A percentile compares a stretch with the other conserved stretches of the same genome.
phyloP scores from a whole-genome alignment of 2,888 invertebrate species.

The Mayetiola destructor region DNA sequence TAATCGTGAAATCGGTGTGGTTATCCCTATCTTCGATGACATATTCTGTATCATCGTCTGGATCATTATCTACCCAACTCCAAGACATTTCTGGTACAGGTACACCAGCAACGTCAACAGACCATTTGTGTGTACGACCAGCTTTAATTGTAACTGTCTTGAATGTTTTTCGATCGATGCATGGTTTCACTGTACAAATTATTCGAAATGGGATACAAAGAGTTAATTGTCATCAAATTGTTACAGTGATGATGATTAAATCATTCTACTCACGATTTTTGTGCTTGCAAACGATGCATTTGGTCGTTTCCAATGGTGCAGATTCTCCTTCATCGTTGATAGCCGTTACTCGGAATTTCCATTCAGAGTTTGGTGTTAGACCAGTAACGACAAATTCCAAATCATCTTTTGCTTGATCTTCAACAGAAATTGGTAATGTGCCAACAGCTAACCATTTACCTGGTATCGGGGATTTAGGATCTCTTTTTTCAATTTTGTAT shows the following conservation, averaged over 20 bases:
- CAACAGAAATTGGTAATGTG: slow-evolving; percentile 60
- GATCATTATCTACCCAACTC: slow-evolving; percentile 75
- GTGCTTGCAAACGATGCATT: slow-evolving; percentile 87
- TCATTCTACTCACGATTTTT: slow-evolving; percentile 63
- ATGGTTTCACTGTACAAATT: slow-evolving; percentile 73
- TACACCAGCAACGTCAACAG: slow-evolving; percentile 87
- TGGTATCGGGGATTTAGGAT: slow-evolving; percentile 90
- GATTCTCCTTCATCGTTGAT: slow-evolving; percentile 82
- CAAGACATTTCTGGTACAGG: slow-evolving; percentile 81
- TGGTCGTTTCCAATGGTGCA: slow-evolving; percentile 77
- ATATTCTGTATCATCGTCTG: slow-evolving; percentile 65
- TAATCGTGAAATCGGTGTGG: slow-evolving; percentile 71
- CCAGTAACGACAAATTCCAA: slow-evolving; percentile 74
- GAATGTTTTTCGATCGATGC: slow-evolving; percentile 76
- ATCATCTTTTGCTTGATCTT: slow-evolving; percentile 70
- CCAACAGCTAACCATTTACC: slow-evolving; percentile 87
- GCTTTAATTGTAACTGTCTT: slow-evolving; percentile 85
- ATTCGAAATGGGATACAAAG: slow-evolving; percentile 17
- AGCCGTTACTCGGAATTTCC: slow-evolving; percentile 83
- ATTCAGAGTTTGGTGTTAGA: slow-evolving; percentile 87
- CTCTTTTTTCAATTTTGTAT: slow-evolving; percentile 89
- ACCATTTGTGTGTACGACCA: slow-evolving; percentile 55
- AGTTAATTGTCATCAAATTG: slow-evolving; percentile 21
- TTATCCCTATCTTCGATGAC: slow-evolving; percentile 79
- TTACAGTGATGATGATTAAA: too few relatives aligned